phyloP scores from a whole-genome alignment of 2,113 vertebrate species.

The Phaethornis superciliosus region DNA sequence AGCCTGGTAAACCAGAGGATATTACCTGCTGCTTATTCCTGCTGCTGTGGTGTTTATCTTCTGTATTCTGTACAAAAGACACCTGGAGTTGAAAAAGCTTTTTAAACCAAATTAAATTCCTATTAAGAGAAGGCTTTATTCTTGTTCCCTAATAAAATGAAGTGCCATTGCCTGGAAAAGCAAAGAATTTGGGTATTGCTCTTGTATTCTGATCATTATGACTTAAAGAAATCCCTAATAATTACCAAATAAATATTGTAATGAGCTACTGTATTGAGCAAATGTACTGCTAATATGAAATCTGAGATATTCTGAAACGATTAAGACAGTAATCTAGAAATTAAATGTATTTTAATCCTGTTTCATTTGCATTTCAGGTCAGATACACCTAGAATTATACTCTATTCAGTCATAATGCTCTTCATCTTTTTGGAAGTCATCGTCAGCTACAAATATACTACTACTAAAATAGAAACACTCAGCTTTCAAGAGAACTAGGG shows the following conservation, averaged over 20 bases:
- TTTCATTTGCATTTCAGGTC: slow-evolving; percentile 36
- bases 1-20: not conserved
- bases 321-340: not conserved
- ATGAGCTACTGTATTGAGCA: not conserved
- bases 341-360: not conserved
- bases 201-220: not conserved
- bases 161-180: not conserved
- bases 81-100: not conserved
- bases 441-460: slow-evolving; percentile 37
- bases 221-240: not conserved
- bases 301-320: not conserved
- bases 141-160: not conserved
- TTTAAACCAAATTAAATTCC: not conserved
- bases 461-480: not conserved
- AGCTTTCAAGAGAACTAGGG: not conserved
- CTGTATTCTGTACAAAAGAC: not conserved
- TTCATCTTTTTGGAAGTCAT: not conserved
- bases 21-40: not conserved
- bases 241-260: not conserved
- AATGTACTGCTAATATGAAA: not conserved
- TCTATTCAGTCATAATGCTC: not conserved
- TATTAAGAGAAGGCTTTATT: not conserved
- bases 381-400: not conserved
- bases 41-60: not conserved
- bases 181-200: not conserved